These are phyloP conservation scores for Drosophila demipolita DNA, from an alignment of 2,888 invertebrate genomes.

Conservation along the genomic window DNA sequence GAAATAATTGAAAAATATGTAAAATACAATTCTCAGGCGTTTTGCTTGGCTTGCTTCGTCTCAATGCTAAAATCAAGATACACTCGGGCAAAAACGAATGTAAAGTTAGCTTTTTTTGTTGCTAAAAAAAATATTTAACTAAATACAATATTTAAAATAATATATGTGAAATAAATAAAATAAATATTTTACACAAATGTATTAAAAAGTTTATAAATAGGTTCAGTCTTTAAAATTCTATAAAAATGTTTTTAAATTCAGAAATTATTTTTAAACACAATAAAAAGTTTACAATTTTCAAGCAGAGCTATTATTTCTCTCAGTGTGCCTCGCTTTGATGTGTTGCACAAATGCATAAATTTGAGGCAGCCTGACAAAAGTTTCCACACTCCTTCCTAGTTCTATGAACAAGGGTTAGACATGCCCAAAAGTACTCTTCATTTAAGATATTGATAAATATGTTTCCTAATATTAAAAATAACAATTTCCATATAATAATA, in stretches of 20 bases:
- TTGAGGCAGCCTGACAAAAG: slow-evolving; percentile 24
- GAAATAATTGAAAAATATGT: slow-evolving; percentile 22
- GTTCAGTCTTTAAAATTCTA: too few species aligned
- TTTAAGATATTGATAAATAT: background rate
- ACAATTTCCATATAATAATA: background rate
- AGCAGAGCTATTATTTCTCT: background rate
- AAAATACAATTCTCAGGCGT: slow-evolving; percentile 12
- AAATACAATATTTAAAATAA: too few species aligned
- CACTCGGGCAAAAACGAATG: background rate
- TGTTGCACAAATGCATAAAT: slow-evolving; percentile 49
- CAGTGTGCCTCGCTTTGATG: slow-evolving; percentile 10
- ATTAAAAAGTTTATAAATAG: too few species aligned
- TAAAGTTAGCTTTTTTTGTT: too few species aligned
- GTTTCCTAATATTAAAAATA: background rate
- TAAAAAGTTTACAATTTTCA: background rate
- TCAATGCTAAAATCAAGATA: slow-evolving; percentile 43
- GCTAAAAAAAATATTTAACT: too few species aligned
- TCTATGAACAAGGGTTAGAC: background rate
- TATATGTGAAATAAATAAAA: too few species aligned
- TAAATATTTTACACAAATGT: too few species aligned
- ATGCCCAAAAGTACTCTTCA: background rate
- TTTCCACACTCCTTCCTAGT: background rate
- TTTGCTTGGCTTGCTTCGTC: slow-evolving; percentile 24
- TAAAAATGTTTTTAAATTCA: too few species aligned
- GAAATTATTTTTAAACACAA: too few species aligned